Percentiles rank a stretch among this genome's conserved stretches.
Evolutionary conservation across 2,888 invertebrate species (phyloP).

Genomic region (Arrhopalites spinosus): DNA sequence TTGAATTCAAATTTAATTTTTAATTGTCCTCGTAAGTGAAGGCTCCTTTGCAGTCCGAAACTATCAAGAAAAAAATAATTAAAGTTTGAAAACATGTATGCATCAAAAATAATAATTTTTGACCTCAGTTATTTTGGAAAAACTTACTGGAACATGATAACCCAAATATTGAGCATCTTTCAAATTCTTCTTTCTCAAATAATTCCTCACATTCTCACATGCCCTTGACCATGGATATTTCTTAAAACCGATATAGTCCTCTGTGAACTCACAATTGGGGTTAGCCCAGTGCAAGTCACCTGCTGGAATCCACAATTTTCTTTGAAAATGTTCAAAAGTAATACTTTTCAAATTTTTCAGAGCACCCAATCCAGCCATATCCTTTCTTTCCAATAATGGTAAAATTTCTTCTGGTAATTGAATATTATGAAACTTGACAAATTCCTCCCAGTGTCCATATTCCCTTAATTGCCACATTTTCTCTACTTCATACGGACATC

Average conservation of each 20-base stretch:
- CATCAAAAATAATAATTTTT: too few species aligned
- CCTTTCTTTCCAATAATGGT: slow-evolving; percentile 25
- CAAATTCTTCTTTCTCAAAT: too few species aligned
- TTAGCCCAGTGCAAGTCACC: slow-evolving; percentile 41
- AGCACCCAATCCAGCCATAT: slow-evolving; percentile 43
- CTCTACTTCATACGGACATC: slow-evolving; percentile 13
- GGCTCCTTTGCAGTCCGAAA: too few species aligned
- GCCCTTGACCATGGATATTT: slow-evolving; percentile 40
- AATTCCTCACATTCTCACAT: too few species aligned
- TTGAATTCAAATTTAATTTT: too few species aligned
- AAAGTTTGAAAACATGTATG: too few species aligned
- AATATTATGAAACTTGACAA: slow-evolving; percentile 50
- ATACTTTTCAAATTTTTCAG: slow-evolving; percentile 45
- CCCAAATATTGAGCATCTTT: too few species aligned
- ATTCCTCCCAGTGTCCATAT: slow-evolving; percentile 48
- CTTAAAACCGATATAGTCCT: slow-evolving; percentile 42
- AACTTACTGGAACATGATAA: too few species aligned
- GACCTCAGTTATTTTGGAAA: too few species aligned
- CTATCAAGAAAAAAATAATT: too few species aligned
- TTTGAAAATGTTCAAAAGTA: slow-evolving; percentile 48
- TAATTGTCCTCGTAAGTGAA: too few species aligned
- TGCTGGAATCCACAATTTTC: slow-evolving; percentile 47
- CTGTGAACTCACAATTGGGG: slow-evolving; percentile 43
- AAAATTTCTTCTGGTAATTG: slow-evolving; percentile 44
- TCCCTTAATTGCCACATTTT: slow-evolving; percentile 40